Conservation (phyloP, 2,797 vertebrate genomes). For the Aeoliscus strigatus region DNA sequence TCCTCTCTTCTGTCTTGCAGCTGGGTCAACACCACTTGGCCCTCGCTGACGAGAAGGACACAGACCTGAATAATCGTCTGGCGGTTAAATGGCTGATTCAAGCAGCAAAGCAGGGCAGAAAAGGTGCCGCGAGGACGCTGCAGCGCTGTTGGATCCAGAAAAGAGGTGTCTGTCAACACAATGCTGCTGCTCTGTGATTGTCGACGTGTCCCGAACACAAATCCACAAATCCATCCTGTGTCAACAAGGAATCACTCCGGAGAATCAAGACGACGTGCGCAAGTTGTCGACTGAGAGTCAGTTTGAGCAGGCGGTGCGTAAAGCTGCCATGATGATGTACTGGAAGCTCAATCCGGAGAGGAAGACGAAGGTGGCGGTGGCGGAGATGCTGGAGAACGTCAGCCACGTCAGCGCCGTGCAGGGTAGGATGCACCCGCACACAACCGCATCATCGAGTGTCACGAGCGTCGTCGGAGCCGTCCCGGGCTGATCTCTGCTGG, state of each 20-base stretch:
- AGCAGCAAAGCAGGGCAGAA: constrained; percentile 89
- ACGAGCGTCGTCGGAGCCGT: constrained; percentile 8
- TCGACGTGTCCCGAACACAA: no score
- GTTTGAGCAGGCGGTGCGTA: constrained; percentile 88
- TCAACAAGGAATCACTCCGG: constrained; percentile 82
- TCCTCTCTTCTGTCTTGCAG: constrained; percentile 62
- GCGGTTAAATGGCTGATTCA: constrained; percentile 87
- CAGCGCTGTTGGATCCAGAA: constrained; percentile 84
- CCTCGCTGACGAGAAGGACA: constrained; percentile 78
- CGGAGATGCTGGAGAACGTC: constrained; percentile 91
- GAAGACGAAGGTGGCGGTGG: constrained; percentile 84
- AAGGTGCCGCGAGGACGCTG: constrained; percentile 79
- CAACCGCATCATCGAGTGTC: neutral
- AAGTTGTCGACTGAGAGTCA: constrained; percentile 85
- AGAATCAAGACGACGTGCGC: constrained; percentile 85
- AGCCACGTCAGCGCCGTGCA: constrained; percentile 78
- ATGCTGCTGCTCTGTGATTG: no score
- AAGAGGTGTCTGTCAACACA: constrained; percentile 78
- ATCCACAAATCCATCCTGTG: no score
- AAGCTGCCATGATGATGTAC: constrained; percentile 94
- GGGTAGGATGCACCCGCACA: constrained; percentile 43
- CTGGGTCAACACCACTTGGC: constrained; percentile 85
- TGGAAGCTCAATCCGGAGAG: constrained; percentile 93
- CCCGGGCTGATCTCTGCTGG: constrained; percentile 1
- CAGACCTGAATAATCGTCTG: constrained; percentile 79